Evolutionary conservation across 2,888 invertebrate species (phyloP), one percentile per base, ranked within the genome.

Genomic region (Diplolepis rosae): DNA sequence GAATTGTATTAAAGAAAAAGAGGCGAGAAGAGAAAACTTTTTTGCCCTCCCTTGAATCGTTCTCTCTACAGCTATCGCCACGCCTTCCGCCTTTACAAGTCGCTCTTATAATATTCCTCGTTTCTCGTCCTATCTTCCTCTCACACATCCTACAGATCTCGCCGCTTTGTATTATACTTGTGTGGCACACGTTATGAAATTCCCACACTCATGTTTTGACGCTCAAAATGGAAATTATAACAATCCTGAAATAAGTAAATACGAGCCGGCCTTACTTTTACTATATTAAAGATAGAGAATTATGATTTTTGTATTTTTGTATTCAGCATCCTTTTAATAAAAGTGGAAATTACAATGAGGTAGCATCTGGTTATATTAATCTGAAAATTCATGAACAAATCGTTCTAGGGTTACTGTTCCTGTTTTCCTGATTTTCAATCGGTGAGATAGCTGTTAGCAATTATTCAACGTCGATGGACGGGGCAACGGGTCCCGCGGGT

Each of bases 401-500:
- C 70, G 72, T 66, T 68, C 69, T 56, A 51, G 69, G 69, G 73
- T 70, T 69, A 67, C 65, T 73, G 65, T 51, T 45, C 7, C n/a
- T 45, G 50, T 67, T 73, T 70, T 67, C 70, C 70, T 77, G 77
- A 77, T 84, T 85, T 85, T 85, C 85, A 85, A 85, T 85, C 83
- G 81, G 82, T 82, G 77, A 80, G 79, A 83, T 83, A 77, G 82
- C 81, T 76, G 79, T 73, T 74, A 75, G 82, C 83, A 83, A 85
- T 85, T 85, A 85, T 85, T 85, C 84, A 85, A 79, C 78, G 80
- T 77, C 77, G 69, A 75, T 80, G 81, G 82, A 77, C 79, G 81
- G 82, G 81, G 77, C 79, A 84, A 85, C 83, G 82, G 80, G 84
- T 81, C 85, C 85, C 84, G 69, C 68, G 84, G 82, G 85, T 76